Conservation (phyloP, 1,140 invertebrate genomes). For the Drosophila orosa region DNA sequence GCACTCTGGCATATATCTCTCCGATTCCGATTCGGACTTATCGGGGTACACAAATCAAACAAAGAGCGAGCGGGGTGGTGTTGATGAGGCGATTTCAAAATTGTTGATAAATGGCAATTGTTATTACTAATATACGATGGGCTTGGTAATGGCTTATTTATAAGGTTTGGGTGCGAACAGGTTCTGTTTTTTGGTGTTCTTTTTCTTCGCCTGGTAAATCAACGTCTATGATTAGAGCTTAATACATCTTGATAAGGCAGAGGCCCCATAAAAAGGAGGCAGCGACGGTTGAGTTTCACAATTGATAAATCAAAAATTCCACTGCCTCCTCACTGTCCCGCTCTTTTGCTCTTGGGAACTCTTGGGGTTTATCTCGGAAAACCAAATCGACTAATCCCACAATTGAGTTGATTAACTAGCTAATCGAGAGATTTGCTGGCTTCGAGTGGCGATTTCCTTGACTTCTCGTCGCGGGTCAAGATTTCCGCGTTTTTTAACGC, state of each 20-base stretch:
- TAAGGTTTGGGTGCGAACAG: conserved; percentile 30
- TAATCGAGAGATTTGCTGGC: conserved; percentile 61
- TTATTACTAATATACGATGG: conserved; percentile 63
- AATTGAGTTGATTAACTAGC: conserved; percentile 39
- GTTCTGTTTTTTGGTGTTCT: background rate
- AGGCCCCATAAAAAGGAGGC: conserved; percentile 17
- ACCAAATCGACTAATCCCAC: conserved; percentile 37
- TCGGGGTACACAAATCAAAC: conserved; percentile 62
- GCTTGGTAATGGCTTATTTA: conserved; percentile 65
- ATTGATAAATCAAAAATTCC: conserved; percentile 74
- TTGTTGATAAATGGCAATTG: conserved; percentile 63
- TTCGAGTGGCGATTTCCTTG: conserved; percentile 64
- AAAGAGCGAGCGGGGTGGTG: conserved; percentile 17
- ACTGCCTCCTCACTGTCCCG: conserved; percentile 10
- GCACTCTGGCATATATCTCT: conserved; percentile 6
- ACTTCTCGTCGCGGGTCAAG: conserved; percentile 4
- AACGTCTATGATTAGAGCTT: conserved; percentile 79
- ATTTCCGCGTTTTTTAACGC: conserved; percentile 40
- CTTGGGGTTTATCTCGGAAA: conserved; percentile 44
- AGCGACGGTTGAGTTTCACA: conserved; percentile 21
- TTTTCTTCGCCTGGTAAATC: conserved; percentile 61
- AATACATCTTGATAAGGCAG: conserved; percentile 74
- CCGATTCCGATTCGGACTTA: conserved; percentile 28
- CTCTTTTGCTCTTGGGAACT: conserved; percentile 18
- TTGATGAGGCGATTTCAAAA: conserved; percentile 47